Percentiles rank a stretch among this genome's conserved stretches.
Conservation (phyloP, 2,113 vertebrate species). For the Aramus guarauna region DNA sequence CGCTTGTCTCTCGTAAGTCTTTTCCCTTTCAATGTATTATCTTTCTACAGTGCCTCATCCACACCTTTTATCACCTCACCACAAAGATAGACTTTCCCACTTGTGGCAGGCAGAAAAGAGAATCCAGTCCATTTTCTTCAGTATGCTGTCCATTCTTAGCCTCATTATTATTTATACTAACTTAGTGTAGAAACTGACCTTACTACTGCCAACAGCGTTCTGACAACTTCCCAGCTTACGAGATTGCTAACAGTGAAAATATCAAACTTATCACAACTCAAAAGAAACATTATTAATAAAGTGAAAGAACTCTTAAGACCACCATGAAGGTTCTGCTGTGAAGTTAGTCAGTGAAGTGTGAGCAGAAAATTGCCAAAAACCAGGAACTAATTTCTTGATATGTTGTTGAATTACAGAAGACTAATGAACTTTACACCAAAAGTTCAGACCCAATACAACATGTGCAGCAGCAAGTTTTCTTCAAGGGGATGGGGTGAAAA, state of each 20-base stretch:
- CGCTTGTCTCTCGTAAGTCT: background rate
- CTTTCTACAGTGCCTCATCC: background rate
- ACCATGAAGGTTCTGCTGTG: background rate
- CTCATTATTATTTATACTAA: background rate
- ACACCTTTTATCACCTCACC: background rate
- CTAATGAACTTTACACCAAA: background rate
- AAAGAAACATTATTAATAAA: background rate
- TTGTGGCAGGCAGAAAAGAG: background rate
- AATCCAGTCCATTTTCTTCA: background rate
- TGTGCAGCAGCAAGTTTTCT: background rate
- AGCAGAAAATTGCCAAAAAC: background rate
- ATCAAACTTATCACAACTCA: background rate
- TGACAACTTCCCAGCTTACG: background rate
- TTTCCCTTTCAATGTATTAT: background rate
- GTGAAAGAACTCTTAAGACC: background rate
- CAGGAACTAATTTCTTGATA: background rate
- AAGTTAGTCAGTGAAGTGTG: background rate
- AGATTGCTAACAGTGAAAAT: background rate
- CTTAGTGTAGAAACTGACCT: background rate
- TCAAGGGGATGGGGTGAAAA: background rate
- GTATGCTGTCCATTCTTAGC: background rate
- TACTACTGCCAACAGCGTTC: background rate
- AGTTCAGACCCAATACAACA: background rate
- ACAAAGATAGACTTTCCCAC: background rate
- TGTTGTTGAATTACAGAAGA: background rate